Conservation (phyloP, 2,797 vertebrate species). For the Phrynocephalus forsythii region DNA sequence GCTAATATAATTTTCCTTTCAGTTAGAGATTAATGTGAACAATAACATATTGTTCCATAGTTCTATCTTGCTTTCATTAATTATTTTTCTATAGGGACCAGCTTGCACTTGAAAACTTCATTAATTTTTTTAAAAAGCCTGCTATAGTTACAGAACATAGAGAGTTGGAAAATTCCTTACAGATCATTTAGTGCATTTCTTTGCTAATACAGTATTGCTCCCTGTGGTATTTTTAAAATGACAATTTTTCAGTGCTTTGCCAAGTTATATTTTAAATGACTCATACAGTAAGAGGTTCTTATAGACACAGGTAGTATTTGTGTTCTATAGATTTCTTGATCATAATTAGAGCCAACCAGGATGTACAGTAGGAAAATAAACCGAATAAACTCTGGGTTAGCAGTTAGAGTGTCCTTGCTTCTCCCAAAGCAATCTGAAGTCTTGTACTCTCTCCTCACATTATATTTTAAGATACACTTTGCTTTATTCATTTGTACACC, state of each 20-base stretch:
- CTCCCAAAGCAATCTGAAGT: not conserved
- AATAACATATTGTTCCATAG: conserved; percentile 62
- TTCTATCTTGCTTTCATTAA: conserved; percentile 62
- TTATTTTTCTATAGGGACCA: conserved; percentile 66
- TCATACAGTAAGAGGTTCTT: conserved; percentile 62
- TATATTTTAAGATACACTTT: not conserved
- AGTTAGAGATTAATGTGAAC: conserved; percentile 61
- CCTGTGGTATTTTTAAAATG: conserved; percentile 56
- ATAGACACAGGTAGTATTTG: conserved; percentile 17
- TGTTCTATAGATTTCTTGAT: conserved; percentile 17
- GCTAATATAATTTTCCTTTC: conserved; percentile 47
- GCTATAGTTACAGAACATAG: conserved; percentile 42
- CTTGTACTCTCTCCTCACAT: not conserved
- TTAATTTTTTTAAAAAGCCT: conserved; percentile 53
- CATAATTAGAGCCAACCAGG: conserved; percentile 1
- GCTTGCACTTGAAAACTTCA: conserved; percentile 61
- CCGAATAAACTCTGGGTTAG: not conserved
- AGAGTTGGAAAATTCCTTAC: conserved; percentile 58
- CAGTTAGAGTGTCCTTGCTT: not conserved
- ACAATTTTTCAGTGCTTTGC: conserved; percentile 55
- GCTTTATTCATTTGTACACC: not conserved
- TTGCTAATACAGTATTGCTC: conserved; percentile 61
- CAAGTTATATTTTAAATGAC: conserved; percentile 68
- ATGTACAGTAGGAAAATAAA: not conserved
- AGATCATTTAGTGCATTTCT: conserved; percentile 58